Base-by-base conservation (phyloP, 2,113 vertebrate genomes). In the Apodemus speciosus region DNA sequence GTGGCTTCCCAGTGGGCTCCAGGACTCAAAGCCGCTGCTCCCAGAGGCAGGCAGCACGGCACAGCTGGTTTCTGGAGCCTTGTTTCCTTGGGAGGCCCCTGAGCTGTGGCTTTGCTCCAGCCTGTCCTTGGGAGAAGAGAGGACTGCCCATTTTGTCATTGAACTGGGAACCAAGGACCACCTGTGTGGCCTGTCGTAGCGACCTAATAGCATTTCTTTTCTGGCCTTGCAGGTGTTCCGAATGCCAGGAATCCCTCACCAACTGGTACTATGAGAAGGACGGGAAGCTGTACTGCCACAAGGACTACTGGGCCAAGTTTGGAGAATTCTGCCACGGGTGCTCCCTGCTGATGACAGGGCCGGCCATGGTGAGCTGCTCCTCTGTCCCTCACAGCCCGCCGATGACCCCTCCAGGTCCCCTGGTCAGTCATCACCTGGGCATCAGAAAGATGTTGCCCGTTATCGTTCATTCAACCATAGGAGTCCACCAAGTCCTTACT, bases 221-320 rank as follows among this genome's bases (percentile, higher is more conserved):
- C 43, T 81, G 96, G 53, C 96, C 58, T 92, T 94, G 92, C 95
- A 99, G 99, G 97, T 99, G 99, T 96, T 99, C 99, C 8, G 99
- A 99, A 89, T 99, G 99, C 97, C 98, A 98, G 92, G 99, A 99
- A 96, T 98, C 98, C 97, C 98, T 99, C 96, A 99, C 98, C 51
- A 99, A 99, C 98, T 99, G 99, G 99, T 99, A 99, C 98, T 99
- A 99, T 3, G 99, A 99, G 97, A 99, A 99, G 86, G 98, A 99
- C 0, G 99, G 99, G 56, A 99, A 99, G 95, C 98, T 99, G 62
- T 99, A 99, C 97, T 99, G 99, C 95, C 98, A 98, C 96, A 99
- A 98, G 94, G 99, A 99, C 98, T 99, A 99, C 98, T 99, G 99
- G 98, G 98, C 98, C 97, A 99, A 99, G 95, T 99, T 99, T 94